Evolutionary conservation across 2,113 vertebrate species (phyloP), one percentile per base, ranked within the genome.

Genomic region (Tinamus guttatus): DNA sequence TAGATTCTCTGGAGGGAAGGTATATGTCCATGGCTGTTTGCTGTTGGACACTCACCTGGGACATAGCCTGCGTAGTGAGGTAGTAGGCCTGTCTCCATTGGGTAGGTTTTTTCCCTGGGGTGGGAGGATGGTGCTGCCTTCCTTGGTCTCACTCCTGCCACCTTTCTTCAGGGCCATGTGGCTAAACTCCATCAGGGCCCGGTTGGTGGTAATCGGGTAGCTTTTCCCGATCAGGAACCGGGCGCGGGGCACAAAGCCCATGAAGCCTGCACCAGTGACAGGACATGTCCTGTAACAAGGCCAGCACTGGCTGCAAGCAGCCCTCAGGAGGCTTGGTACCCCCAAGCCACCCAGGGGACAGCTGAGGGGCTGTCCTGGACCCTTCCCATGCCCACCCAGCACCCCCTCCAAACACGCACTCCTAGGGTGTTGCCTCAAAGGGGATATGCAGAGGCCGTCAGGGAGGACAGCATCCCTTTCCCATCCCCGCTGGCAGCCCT

Each of bases 41-140:
- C 28, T 9, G 34, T 21, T 21, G 21, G 10, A 30, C 24, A 43
- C 96, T 95, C 43, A 98, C 98, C 98, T 98, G 98, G 98, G 51
- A 98, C 98, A 5, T 98, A 97, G 71, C 98, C 98, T 2, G 97
- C 97, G 49, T 98, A 98, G 30, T 94, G 96, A 38, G 98, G 98
- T 59, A 98, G 71, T 76, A 98, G 80, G n/a, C 97, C 98, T 10
- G 64, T 89, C 34, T 97, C 85, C 30, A 93, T 56, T 45, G 95
- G 91, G 91, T 97, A 98, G 70, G 97, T 96, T 17, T 65, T 41
- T 92, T 28, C 88, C 76, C 63, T 97, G 81, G 6, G 74, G 30
- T 1, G 95, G 92, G 16, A 96, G 68, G 25, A 20, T 22, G 9
- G 45, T 65, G 9, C 80, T 34, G 14, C 49, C 84, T 38, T 85